phyloP scores from a whole-genome alignment of 1,140 invertebrate species.

The Bombus ignitus region DNA sequence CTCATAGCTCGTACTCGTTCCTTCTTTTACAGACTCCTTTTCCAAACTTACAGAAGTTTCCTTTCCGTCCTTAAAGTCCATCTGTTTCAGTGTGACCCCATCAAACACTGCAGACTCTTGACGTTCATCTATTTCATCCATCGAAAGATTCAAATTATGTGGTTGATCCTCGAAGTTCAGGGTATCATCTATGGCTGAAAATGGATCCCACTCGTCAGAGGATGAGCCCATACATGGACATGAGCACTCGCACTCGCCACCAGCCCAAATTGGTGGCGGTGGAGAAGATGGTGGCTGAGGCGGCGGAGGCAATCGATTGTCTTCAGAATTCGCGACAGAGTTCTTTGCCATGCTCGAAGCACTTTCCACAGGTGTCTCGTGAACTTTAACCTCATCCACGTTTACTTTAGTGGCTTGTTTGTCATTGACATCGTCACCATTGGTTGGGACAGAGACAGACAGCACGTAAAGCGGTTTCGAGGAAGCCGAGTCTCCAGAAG shows the following conservation, averaged over 20 bases:
- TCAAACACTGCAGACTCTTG: not conserved
- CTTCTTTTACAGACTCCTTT: slow-evolving; percentile 59
- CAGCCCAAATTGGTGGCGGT: slow-evolving; percentile 79
- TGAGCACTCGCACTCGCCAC: slow-evolving; percentile 89
- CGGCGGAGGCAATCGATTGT: slow-evolving; percentile 57
- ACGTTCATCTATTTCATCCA: slow-evolving; percentile 8
- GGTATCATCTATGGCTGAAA: slow-evolving; percentile 68
- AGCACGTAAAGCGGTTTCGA: slow-evolving; percentile 88
- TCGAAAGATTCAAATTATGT: slow-evolving; percentile 18
- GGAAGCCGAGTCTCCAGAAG: slow-evolving; percentile 84
- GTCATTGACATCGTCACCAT: slow-evolving; percentile 77
- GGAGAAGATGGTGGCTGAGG: slow-evolving; percentile 67
- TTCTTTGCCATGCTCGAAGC: slow-evolving; percentile 63
- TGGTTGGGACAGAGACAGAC: slow-evolving; percentile 88
- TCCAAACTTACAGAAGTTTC: slow-evolving; percentile 39
- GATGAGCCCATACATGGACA: slow-evolving; percentile 85
- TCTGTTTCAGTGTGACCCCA: not conserved
- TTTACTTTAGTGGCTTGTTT: slow-evolving; percentile 10
- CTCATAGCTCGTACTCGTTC: slow-evolving; percentile 10
- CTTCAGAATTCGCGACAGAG: slow-evolving; percentile 53
- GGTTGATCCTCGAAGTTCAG: slow-evolving; percentile 8
- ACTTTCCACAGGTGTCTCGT: slow-evolving; percentile 2
- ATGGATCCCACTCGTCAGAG: slow-evolving; percentile 78
- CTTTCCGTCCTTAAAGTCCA: not conserved
- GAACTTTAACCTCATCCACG: slow-evolving; percentile 33